phyloP scores from a whole-genome alignment of 2,888 invertebrate genomes.

The Timandra comae region DNA sequence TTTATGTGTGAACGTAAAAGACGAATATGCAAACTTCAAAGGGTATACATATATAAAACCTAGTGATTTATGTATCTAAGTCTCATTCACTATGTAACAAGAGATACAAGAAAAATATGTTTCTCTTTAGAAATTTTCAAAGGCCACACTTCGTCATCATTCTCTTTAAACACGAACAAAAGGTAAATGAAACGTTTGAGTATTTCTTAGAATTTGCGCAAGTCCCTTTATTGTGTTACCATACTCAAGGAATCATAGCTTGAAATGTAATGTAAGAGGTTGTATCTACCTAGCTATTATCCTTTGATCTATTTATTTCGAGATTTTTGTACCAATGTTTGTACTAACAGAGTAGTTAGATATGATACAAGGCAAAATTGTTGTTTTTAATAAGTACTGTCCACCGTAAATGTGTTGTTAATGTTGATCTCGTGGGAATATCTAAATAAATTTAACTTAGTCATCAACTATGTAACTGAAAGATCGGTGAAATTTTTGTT shows the following conservation, averaged over 20 bases:
- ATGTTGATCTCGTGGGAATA: no score
- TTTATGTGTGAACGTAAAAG: no score
- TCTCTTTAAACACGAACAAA: constrained; percentile 31
- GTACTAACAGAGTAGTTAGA: no score
- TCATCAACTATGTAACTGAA: no score
- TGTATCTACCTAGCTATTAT: background rate
- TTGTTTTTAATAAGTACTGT: no score
- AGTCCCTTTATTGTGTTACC: constrained; percentile 12
- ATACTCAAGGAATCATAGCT: constrained; percentile 23
- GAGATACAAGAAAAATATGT: constrained; percentile 31
- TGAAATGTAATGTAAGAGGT: constrained; percentile 5
- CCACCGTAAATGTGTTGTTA: no score
- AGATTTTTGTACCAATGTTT: no score
- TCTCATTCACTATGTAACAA: constrained; percentile 11
- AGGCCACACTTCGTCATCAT: constrained; percentile 27
- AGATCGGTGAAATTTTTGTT: no score
- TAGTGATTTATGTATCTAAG: constrained; percentile 12
- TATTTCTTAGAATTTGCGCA: constrained; percentile 37
- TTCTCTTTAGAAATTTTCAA: constrained; percentile 30
- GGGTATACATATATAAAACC: constrained; percentile 1
- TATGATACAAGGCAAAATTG: no score
- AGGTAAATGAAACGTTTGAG: constrained; percentile 33
- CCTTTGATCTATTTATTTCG: no score
- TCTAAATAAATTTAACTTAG: no score
- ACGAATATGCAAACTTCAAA: constrained; percentile 11